Evolutionary conservation across 2,797 vertebrate genomes (phyloP).

Genomic region (Calcarius lapponicus): DNA sequence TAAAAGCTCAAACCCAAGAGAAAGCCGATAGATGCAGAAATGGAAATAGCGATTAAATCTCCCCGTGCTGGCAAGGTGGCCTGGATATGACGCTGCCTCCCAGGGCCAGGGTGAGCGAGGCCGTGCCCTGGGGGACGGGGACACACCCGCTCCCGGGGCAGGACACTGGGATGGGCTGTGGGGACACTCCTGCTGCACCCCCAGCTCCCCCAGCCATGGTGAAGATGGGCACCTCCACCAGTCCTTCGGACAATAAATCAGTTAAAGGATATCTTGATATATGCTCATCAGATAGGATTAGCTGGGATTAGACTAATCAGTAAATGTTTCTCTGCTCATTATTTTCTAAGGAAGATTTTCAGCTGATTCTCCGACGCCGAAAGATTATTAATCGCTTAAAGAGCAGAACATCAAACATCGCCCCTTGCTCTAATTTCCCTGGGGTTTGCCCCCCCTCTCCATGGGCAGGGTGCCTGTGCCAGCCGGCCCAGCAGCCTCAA

Average conservation of each 20-base stretch:
- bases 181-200: background rate
- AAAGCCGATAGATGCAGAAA: conserved; percentile 41
- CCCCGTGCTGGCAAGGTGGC: background rate
- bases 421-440: conserved; percentile 79
- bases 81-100: conserved; percentile 1
- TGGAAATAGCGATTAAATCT: conserved; percentile 71
- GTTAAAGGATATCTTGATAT: conserved; percentile 75
- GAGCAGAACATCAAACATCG: conserved; percentile 78
- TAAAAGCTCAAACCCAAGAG: conserved; percentile 61
- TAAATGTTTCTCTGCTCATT: conserved; percentile 84
- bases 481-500: background rate
- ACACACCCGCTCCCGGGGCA: rapidly evolving
- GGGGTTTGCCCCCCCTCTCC: background rate
- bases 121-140: rapidly evolving
- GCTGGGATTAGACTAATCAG: conserved; percentile 86
- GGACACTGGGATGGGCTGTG: background rate
- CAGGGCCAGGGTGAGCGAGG: rapidly evolving
- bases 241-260: conserved; percentile 70
- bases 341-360: conserved; percentile 82
- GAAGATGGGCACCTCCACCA: background rate
- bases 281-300: conserved; percentile 82
- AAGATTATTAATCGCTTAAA: conserved; percentile 82
- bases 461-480: conserved; percentile 21
- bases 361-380: conserved; percentile 70
- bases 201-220: rapidly evolving